Percentiles rank a stretch among this genome's conserved stretches.
phyloP scores from a whole-genome alignment of 2,797 vertebrate genomes.

The Macropodus opercularis region DNA sequence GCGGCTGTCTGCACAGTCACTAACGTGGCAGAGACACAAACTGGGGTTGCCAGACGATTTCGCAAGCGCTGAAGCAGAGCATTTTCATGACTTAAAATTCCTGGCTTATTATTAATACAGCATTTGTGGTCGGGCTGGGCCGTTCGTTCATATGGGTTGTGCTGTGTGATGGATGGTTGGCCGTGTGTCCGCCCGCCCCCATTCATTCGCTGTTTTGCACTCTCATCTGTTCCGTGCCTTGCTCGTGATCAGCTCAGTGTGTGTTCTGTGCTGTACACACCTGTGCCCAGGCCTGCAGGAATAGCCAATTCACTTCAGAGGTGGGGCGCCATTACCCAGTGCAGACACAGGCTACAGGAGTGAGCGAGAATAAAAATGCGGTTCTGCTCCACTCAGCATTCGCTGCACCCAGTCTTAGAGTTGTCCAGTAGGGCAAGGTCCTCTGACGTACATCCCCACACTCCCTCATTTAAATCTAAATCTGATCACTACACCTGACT shows the following conservation, averaged over 20 bases:
- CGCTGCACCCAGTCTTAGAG: constrained; percentile 16
- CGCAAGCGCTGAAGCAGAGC: constrained; percentile 10
- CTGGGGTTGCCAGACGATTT: constrained; percentile 37
- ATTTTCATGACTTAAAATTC: constrained; percentile 29
- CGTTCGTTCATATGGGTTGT: constrained; percentile 27
- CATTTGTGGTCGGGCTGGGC: constrained; percentile 18
- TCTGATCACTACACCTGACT: constrained; percentile 13
- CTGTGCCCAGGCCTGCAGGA: constrained; percentile 69
- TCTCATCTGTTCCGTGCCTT: constrained; percentile 21
- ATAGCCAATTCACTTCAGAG: constrained; percentile 75
- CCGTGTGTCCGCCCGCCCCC: constrained; percentile 42
- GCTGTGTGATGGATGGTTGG: constrained; percentile 26
- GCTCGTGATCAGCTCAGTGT: constrained; percentile 52
- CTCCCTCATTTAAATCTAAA: background rate
- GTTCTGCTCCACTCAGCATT: constrained; percentile 65
- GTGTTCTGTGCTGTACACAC: constrained; percentile 65
- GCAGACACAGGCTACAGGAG: constrained; percentile 4
- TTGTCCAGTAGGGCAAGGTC: too few relatives aligned
- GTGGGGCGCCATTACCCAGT: constrained; percentile 21
- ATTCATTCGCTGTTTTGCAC: constrained; percentile 29
- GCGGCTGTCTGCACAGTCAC: constrained; percentile 34
- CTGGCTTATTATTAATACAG: constrained; percentile 24
- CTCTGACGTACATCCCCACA: constrained; percentile 29
- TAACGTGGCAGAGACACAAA: constrained; percentile 23
- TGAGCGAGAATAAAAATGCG: constrained; percentile 32